phyloP scores from a whole-genome alignment of 2,888 invertebrate species.

The Dioctria linearis region DNA sequence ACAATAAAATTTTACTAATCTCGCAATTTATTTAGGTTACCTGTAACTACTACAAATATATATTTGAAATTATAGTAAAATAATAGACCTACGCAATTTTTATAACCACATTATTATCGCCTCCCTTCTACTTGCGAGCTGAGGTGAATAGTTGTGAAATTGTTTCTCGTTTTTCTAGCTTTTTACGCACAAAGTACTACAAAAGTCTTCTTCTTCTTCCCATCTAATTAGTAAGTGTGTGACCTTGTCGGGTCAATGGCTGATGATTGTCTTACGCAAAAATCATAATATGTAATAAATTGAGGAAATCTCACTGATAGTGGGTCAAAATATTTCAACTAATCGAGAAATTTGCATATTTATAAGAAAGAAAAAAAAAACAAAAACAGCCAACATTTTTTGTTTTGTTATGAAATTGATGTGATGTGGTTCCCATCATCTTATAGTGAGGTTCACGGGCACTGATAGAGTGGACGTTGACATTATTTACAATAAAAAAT shows the following conservation, averaged over 20 bases:
- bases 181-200: too few species aligned
- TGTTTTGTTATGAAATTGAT: slow-evolving; percentile 22
- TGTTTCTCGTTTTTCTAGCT: too few species aligned
- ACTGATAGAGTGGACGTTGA: slow-evolving; percentile 26
- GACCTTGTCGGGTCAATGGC: slow-evolving; percentile 37
- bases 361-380: slow-evolving; percentile 22
- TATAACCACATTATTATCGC: too few species aligned
- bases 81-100: neutral
- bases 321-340: slow-evolving; percentile 41
- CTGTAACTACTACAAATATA: neutral
- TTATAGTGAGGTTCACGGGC: slow-evolving; percentile 34
- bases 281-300: neutral
- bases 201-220: too few species aligned
- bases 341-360: slow-evolving; percentile 29
- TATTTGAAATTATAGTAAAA: neutral
- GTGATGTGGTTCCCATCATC: neutral
- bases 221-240: neutral
- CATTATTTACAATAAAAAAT: slow-evolving; percentile 9
- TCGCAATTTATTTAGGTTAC: neutral
- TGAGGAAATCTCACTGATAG: slow-evolving; percentile 26
- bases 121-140: too few species aligned
- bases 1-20: neutral
- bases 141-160: too few species aligned
- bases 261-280: slow-evolving; percentile 6
- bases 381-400: too few species aligned